Evolutionary conservation across 2,797 vertebrate species (phyloP), one percentile per base, ranked within the genome.

Genomic region (Graptemys geographica): DNA sequence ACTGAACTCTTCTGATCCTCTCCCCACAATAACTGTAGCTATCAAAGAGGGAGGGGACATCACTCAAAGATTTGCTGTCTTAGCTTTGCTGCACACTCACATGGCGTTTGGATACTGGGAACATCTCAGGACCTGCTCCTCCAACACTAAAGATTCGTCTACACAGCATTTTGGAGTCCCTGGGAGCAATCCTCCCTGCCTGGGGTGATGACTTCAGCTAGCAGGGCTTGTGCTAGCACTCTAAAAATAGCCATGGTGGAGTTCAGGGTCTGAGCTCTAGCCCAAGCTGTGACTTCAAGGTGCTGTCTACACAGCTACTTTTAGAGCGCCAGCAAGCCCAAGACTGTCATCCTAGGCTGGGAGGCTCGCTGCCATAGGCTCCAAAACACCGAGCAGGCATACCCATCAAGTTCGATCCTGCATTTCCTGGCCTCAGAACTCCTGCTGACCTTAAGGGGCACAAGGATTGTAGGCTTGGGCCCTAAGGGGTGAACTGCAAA

Each of bases 1-100:
- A 76, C 0, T 0, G 0, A 59, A 47, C 81, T 83, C 55, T 1
- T 1, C 28, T 83, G 1, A 0, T 51, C 78, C 47, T 27, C 13
- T n/a, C 81, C 84, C 87, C 47, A 1, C 84, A 47, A 28, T 37
- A 37, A 37, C 10, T 21, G 62, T 19, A 44, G 25, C 13, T 18
- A 28, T 27, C 23, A 16, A 11, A 27, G 62, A 89, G n/a, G 41
- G 31, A 33, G 69, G 76, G 84, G 78, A 11, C 80, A n/a, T 41
- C 92, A 90, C 57, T 84, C 28, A 6, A 88, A 86, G 59, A 51
- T 27, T 28, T 10, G 23, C 82, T 27, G 47, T 13, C 88, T 62
- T 44, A 13, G 23, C 84, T 89, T 85, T 55, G 62, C 86, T 0
- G 0, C 72, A 79, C 55, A 79, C 78, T 2, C 0, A 3, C 65